Base-by-base conservation (phyloP, 2,113 vertebrate genomes). In the Osmerus eperlanus region DNA sequence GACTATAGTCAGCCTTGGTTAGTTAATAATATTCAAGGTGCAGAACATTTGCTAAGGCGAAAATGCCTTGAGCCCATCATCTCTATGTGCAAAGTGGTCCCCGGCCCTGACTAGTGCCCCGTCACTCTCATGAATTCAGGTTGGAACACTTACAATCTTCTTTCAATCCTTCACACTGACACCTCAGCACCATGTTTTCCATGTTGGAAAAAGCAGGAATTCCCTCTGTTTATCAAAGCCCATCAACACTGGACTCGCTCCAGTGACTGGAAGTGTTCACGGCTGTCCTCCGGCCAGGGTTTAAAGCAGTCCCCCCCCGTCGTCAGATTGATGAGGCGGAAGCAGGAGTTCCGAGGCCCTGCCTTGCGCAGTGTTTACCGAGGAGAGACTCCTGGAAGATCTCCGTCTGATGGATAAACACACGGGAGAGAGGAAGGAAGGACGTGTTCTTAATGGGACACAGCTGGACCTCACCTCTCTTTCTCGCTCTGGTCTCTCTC, bases 321-420 rank as follows among this genome's bases (percentile, higher is more conserved):
- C 9, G 25, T 36, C 41, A 53, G 69, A 71, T 71, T 71, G 58
- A 71, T 63, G 58, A 54, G 59, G 9, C 54, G 58, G 69, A 71
- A 71, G 69, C 32, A 3, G 4, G n/a, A 36, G 14, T 15, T 51
- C 5, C 32, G 32, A 63, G 21, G 6, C 8, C 41, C 59, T 6
- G 1, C 9, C 23, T 51, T 2, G 13, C 2, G 64, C 5, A 5
- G 32, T 63, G 47, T 53, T 25, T 52, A 4, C 12, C 41, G 21
- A 65, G 8, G 16, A 18, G 6, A 19, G 64, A 5, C 36, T 2
- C n/a, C 64, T 51, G 64, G 19, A 19, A 15, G 64, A 65, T 11
- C 12, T 12, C 47, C 60, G 7, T 7, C 47, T 47, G 19, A 62
- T 41, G 47, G 47, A 9, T 47, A 56, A 70, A 70, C 56, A 70